phyloP scores from a whole-genome alignment of 2,113 vertebrate species.

The Melanerpes aurifrons region DNA sequence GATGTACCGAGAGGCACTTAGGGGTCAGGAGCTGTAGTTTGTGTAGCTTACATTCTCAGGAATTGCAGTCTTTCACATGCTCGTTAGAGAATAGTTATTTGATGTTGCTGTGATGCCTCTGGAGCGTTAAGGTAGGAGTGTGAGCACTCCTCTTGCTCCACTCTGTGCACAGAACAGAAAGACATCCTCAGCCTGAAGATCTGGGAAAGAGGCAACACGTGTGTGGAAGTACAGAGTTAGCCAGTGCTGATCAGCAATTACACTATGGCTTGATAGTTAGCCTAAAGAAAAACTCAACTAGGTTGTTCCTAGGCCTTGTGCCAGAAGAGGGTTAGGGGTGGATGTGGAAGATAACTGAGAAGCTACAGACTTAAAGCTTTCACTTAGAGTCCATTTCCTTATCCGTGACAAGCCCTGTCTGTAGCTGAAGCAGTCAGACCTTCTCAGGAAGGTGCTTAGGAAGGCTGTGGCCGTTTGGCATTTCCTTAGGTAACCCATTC shows the following conservation, averaged over 20 bases:
- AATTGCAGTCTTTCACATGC: background rate
- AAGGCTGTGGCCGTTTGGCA: background rate
- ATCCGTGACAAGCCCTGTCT: background rate
- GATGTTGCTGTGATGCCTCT: background rate
- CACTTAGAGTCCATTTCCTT: background rate
- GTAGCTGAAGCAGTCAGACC: background rate
- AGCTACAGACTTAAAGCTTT: background rate
- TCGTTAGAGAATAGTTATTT: background rate
- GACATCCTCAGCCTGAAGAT: background rate
- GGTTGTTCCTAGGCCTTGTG: background rate
- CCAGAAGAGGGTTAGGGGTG: background rate
- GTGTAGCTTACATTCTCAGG: background rate
- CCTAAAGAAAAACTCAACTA: background rate
- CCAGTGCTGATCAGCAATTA: background rate
- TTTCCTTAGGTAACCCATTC: background rate
- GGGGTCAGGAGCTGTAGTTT: background rate
- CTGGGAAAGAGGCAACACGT: background rate
- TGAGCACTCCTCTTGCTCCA: background rate
- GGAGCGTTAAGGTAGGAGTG: background rate
- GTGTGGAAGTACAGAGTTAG: background rate
- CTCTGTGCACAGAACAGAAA: background rate
- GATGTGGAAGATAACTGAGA: background rate
- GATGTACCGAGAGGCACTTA: background rate
- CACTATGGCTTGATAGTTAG: background rate
- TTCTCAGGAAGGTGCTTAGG: background rate